Evolutionary conservation across 2,113 vertebrate genomes (phyloP).

Genomic region (Xiphorhynchus elegans): DNA sequence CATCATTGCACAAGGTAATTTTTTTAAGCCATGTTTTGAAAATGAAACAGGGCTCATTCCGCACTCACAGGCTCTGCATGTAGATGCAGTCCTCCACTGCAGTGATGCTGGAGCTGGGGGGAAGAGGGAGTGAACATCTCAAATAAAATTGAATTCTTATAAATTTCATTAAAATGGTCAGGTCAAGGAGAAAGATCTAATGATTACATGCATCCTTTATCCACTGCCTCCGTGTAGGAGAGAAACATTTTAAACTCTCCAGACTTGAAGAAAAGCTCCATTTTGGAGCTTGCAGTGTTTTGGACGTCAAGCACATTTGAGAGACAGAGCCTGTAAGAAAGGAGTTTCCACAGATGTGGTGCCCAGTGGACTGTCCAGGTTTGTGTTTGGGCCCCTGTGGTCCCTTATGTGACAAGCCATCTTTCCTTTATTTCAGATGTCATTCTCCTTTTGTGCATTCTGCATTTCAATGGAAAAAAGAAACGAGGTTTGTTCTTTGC

Average conservation of each 20-base stretch:
- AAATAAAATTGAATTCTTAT: not conserved
- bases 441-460: constrained; percentile 85
- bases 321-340: not conserved
- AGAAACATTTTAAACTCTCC: not conserved
- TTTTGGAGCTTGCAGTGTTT: not conserved
- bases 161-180: not conserved
- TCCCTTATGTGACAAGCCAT: not conserved
- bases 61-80: not conserved
- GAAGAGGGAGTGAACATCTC: not conserved
- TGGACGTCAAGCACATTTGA: not conserved
- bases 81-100: not conserved
- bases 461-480: constrained; percentile 81
- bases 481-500: constrained; percentile 77
- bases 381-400: not conserved
- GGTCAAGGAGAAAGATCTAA: not conserved
- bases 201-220: not conserved
- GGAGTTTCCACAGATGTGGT: not conserved
- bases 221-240: not conserved
- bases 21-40: not conserved
- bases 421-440: constrained; percentile 77
- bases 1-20: constrained; percentile 91
- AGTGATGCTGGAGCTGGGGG: not conserved
- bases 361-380: not conserved
- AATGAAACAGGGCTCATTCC: not conserved
- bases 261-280: not conserved